phyloP scores from a whole-genome alignment of 2,113 vertebrate species.

The Felis catus region F.catus_Fca126_mat1.0 CM031420.1:5897001-5897500 shows the following conservation, averaged over 20 bases:
- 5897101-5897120: background rate
- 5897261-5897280: background rate
- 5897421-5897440: background rate
- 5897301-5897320: background rate
- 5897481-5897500: background rate
- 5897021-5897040: background rate
- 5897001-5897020: background rate
- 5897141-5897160: background rate
- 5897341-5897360: background rate
- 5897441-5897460: background rate
- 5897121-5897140: background rate
- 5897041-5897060: background rate
- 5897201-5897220: background rate
- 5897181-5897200: background rate
- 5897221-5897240: background rate
- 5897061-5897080: background rate
- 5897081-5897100: background rate
- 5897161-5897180: background rate
- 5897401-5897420: background rate
- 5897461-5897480: fast-evolving
- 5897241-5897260: too few species aligned
- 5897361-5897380: background rate
- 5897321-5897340: background rate
- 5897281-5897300: background rate
- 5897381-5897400: background rate